A percentile compares a stretch with the other conserved stretches of the same genome.
phyloP scores from a whole-genome alignment of 2,888 invertebrate genomes.

The Eupeodes luniger region DNA sequence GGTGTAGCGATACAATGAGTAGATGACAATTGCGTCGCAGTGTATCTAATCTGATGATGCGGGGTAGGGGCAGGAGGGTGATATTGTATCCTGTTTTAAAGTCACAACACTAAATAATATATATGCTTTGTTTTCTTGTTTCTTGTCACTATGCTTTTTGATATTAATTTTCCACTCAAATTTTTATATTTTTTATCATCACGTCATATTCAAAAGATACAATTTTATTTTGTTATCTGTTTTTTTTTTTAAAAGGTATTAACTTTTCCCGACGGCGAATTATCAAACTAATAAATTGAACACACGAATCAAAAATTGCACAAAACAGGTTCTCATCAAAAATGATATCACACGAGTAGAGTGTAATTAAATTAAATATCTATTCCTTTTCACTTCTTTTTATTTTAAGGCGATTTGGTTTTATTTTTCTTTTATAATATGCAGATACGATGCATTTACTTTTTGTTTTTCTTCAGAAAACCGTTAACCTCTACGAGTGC shows the following conservation, averaged over 20 bases:
- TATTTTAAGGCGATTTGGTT: constrained; percentile 37
- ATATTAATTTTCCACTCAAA: background rate
- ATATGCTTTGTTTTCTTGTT: background rate
- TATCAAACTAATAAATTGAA: background rate
- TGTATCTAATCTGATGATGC: constrained; percentile 26
- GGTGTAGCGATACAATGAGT: constrained; percentile 41
- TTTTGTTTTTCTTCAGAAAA: constrained; percentile 30
- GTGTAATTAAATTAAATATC: constrained; percentile 31
- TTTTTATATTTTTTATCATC: background rate
- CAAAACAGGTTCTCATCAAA: constrained; percentile 22
- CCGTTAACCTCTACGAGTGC: constrained; percentile 74
- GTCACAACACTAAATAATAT: constrained; percentile 40
- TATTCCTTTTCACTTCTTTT: constrained; percentile 30
- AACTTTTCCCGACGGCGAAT: constrained; percentile 66
- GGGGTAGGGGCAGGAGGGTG: background rate
- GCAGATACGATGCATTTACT: background rate
- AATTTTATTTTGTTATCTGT: background rate
- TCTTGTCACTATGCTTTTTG: constrained; percentile 24
- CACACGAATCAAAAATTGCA: constrained; percentile 33
- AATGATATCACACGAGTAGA: constrained; percentile 22
- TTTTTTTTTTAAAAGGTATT: background rate
- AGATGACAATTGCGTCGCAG: constrained; percentile 62
- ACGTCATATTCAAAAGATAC: background rate
- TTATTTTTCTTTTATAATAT: constrained; percentile 14
- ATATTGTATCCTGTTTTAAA: constrained; percentile 60